phyloP scores from a whole-genome alignment of 2,888 invertebrate genomes.

The Yponomeuta evonymella region DNA sequence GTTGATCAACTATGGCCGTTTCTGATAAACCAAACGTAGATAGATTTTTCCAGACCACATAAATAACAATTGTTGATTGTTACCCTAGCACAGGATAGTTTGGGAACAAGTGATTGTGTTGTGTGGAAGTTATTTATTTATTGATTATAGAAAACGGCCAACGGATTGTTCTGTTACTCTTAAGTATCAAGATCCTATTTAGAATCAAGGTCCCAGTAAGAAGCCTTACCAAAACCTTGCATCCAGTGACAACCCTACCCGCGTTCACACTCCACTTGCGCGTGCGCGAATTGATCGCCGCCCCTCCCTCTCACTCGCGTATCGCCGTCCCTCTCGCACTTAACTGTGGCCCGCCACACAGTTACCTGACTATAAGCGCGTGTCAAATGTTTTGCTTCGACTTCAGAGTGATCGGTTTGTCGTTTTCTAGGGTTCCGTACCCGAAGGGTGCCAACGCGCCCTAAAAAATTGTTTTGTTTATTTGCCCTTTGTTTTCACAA shows the following conservation, averaged over 20 bases:
- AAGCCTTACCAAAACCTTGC: no score
- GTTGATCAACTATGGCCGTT: no score
- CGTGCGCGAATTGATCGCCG: slow-evolving; percentile 59
- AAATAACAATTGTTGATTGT: no score
- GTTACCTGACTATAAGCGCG: slow-evolving; percentile 37
- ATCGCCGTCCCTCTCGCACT: slow-evolving; percentile 35
- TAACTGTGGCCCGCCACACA: slow-evolving; percentile 54
- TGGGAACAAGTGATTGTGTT: no score
- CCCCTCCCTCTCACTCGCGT: slow-evolving; percentile 19
- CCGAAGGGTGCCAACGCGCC: background rate
- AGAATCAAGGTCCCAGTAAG: background rate
- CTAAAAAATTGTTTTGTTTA: no score
- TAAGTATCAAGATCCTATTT: background rate
- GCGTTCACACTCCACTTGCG: slow-evolving; percentile 62
- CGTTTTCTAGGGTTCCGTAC: background rate
- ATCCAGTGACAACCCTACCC: slow-evolving; percentile 38
- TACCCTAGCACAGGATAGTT: no score
- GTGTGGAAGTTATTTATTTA: no score
- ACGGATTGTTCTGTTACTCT: no score
- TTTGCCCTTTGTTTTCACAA: no score
- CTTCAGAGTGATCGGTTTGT: slow-evolving; percentile 4
- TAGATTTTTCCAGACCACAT: no score
- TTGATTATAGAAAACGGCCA: no score
- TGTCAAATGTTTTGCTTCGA: slow-evolving; percentile 13
- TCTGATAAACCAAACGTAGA: no score